Base-by-base conservation (phyloP, 2,797 vertebrate species). In the Manis javanica region DNA sequence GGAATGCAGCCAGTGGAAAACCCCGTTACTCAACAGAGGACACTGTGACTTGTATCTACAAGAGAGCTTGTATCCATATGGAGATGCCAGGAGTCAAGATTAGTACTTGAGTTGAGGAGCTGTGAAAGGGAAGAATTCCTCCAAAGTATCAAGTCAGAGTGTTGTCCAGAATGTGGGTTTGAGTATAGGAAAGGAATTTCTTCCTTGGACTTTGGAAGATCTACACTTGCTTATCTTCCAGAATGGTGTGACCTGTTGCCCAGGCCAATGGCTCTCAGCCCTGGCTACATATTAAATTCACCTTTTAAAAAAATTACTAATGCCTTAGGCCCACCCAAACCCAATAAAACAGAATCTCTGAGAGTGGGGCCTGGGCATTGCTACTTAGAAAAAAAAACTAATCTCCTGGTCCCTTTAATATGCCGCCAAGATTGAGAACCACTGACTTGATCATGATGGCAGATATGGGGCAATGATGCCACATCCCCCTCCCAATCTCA, bases 291-390 rank as follows among this genome's bases (percentile, higher is more conserved):
- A 55, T 82, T 87, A 89, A 87, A 84, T 90, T 86, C 51, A 72
- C 14, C 71, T 96, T 92, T 86, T 26, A 82, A 91, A 93, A 93
- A 94, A 78, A 72, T 84, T 90, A 55, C 12, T 86, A 24, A 85
- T 91, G 37, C 21, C 18, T 93, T 46, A 16, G 6, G 19, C 3
- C 51, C 42, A 90, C 3, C 31, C 26, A 59, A 94, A 34, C 77
- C 87, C 10, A 89, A 21, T 81, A 91, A 85, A 77, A 71, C 31
- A 55, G 66, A 89, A 55, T 86, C 7, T 88, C 18, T 71, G 46
- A 84, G 49, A 14, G 42, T 34, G 8, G 57, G 19, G 37, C 11
- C 3, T 64, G 29, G 37, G 23, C 26, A 61, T 51, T 66, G 59
- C 15, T 94, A 42, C 61, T 55, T 26, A 39, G 23, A 31, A 55